A percentile compares a stretch with the other conserved stretches of the same genome.
phyloP scores from a whole-genome alignment of 2,888 invertebrate species.

The Oasisia sp. region DNA sequence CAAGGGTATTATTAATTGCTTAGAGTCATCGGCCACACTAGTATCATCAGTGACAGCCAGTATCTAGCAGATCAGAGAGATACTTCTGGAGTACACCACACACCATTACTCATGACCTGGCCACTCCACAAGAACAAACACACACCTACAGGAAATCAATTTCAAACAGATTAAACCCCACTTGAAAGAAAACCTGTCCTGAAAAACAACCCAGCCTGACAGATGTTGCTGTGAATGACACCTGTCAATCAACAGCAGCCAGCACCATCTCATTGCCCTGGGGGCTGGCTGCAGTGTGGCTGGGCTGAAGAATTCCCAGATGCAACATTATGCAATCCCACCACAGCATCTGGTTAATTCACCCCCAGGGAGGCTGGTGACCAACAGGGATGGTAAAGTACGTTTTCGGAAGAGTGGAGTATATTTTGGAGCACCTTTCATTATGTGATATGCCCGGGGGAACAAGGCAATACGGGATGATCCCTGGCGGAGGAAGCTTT shows the following conservation, averaged over 20 bases:
- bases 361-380: neutral
- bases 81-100: neutral
- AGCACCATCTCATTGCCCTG: neutral
- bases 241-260: neutral
- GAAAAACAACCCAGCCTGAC: neutral
- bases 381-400: neutral
- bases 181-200: neutral
- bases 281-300: neutral
- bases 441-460: neutral
- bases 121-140: neutral
- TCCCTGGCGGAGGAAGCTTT: neutral
- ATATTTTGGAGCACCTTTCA: neutral
- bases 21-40: neutral
- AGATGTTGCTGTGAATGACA: neutral
- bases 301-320: neutral
- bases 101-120: neutral
- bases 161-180: neutral
- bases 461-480: neutral
- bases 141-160: neutral
- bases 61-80: neutral
- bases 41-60: neutral
- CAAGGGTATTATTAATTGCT: neutral
- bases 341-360: neutral
- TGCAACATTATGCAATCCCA: conserved; percentile 8
- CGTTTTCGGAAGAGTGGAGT: neutral